Percentiles rank a stretch among this genome's conserved stretches.
These are phyloP conservation scores for Urosaurus nigricauda DNA, from an alignment of 2,797 vertebrate species.

Conservation along the genomic window DNA sequence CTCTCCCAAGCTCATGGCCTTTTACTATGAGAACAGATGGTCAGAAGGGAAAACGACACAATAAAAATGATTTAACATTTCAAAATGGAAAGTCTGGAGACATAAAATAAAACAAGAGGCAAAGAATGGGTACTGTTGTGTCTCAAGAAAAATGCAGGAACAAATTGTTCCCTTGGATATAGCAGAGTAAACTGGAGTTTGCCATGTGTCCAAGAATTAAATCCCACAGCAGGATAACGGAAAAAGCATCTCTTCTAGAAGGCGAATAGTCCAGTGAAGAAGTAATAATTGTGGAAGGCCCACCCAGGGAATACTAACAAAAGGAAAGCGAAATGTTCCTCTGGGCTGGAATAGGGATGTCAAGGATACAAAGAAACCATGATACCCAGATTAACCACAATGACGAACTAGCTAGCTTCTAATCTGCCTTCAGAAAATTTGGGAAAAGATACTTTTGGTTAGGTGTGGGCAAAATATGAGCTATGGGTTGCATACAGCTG, in stretches of 20 bases:
- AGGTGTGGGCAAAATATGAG: too few species aligned
- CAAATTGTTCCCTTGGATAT: conserved; percentile 1
- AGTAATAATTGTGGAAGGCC: not conserved
- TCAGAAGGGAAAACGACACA: not conserved
- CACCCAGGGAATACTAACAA: not conserved
- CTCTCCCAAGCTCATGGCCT: not conserved
- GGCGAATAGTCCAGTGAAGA: not conserved
- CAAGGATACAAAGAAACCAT: not conserved
- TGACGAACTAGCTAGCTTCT: not conserved
- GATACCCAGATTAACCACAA: not conserved
- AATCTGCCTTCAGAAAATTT: not conserved
- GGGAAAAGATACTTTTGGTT: not conserved
- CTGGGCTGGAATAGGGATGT: not conserved
- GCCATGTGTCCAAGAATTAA: not conserved
- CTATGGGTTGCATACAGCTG: too few species aligned
- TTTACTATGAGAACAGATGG: not conserved
- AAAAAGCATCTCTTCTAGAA: not conserved
- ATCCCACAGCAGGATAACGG: not conserved
- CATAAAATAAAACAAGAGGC: not conserved
- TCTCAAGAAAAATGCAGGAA: not conserved
- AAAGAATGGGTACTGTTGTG: not conserved
- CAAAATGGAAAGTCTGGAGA: not conserved
- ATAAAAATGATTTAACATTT: not conserved
- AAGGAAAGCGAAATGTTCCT: not conserved
- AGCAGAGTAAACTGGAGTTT: not conserved